Base-by-base conservation (phyloP, 2,113 vertebrate species). In the Gasterosteus nipponicus region DNA sequence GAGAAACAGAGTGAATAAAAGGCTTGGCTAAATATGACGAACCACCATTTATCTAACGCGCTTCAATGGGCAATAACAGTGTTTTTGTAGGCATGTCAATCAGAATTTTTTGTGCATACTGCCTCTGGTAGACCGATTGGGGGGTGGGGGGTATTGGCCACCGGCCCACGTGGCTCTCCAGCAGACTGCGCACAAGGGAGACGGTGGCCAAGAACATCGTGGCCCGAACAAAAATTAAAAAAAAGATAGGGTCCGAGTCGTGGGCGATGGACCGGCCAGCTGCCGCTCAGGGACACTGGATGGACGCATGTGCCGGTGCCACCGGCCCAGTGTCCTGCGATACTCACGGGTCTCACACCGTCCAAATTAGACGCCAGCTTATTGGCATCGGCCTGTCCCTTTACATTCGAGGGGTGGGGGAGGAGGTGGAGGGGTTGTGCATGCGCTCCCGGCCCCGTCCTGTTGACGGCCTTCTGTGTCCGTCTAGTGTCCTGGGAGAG, bases 271-370 rank as follows among this genome's bases (percentile, higher is more conserved):
- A 82, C 54, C 76, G 54, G 95, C 94, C 96, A 97, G 89, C 92
- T 91, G 91, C 89, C 88, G 66, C 91, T 89, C 92, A 94, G 92
- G 69, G 87, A 92, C 93, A 26, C 91, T 93, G 95, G 94, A 94
- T 90, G 93, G 94, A 95, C 87, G 93, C 95, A 93, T 94, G 58
- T 79, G 80, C 76, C 74, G 71, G 92, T 94, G 93, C 93, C 92
- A 95, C 83, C 93, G 87, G 65, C 75, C 89, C 89, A 75, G 80
- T 89, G 82, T 94, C 86, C 92, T 63, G 51, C 76, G 73, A 85
- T 68, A 78, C 75, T 77, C 73, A 54, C 85, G 59, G 58, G 31
- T 64, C 71, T 74, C 56, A 67, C 51, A 63, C 65, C 9, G 80
- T 92, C 83, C 86, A 77, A 84, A 89, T 87, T 89, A 90, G 92